Evolutionary conservation across 2,888 invertebrate genomes (phyloP).

Genomic region (Bombylius discolor): DNA sequence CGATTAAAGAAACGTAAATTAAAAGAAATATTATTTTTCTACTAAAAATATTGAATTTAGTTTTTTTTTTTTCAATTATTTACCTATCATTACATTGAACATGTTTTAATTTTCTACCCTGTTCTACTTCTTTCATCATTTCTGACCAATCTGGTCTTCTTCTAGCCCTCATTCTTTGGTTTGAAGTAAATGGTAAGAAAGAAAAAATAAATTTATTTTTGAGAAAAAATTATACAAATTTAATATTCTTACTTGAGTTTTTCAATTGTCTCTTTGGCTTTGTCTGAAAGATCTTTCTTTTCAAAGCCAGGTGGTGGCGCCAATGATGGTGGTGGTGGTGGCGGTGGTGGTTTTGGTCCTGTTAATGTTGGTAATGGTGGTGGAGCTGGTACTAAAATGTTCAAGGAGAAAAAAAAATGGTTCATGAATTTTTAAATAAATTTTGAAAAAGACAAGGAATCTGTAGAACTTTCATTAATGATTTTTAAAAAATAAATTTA

Average conservation of each 20-base stretch:
- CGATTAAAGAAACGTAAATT: no score
- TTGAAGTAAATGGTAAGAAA: background rate
- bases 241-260: conserved; percentile 43
- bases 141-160: conserved; percentile 78
- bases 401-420: no score
- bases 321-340: conserved; percentile 57
- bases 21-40: no score
- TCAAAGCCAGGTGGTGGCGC: conserved; percentile 47
- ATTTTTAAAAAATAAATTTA: no score
- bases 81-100: conserved; percentile 75
- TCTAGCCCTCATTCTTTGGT: conserved; percentile 50
- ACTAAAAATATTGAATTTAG: no score
- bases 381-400: conserved; percentile 30
- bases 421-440: no score
- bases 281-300: conserved; percentile 44
- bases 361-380: conserved; percentile 30
- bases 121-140: conserved; percentile 85
- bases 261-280: conserved; percentile 56
- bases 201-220: background rate
- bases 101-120: conserved; percentile 62
- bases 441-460: no score
- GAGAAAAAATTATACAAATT: background rate
- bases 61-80: conserved; percentile 3
- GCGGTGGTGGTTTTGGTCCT: conserved; percentile 49
- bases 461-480: no score